Conservation (phyloP, 2,888 invertebrate species). For the Drosophila flavopinicola region DNA sequence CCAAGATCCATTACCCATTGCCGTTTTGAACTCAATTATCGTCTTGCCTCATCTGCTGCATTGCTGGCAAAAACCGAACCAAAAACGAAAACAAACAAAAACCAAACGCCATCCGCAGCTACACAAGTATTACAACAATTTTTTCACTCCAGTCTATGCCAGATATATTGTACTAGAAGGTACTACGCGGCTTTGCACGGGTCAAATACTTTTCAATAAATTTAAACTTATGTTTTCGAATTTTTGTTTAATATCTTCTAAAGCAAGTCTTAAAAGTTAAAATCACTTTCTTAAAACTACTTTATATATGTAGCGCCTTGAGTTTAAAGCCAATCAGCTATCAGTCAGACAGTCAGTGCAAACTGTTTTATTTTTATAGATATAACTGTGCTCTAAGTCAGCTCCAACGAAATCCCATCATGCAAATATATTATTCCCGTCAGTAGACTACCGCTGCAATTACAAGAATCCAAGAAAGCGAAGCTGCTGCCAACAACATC, state of each 20-base stretch:
- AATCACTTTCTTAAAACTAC: too few relatives aligned
- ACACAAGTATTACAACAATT: constrained; percentile 64
- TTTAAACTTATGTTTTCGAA: background rate
- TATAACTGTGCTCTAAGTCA: constrained; percentile 39
- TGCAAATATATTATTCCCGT: constrained; percentile 9
- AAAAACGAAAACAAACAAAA: constrained; percentile 23
- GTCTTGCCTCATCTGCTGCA: constrained; percentile 65
- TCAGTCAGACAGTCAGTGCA: background rate
- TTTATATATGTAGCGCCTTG: too few relatives aligned
- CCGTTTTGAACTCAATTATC: constrained; percentile 78
- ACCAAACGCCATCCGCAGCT: constrained; percentile 19
- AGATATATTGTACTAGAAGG: constrained; percentile 18
- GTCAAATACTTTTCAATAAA: too few relatives aligned
- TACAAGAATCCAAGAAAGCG: constrained; percentile 47
- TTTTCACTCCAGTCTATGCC: constrained; percentile 51
- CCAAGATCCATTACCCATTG: constrained; percentile 67
- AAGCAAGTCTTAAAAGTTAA: too few relatives aligned
- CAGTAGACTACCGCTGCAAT: constrained; percentile 25
- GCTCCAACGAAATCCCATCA: background rate
- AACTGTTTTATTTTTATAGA: background rate
- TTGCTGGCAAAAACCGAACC: constrained; percentile 27
- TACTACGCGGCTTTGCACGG: background rate
- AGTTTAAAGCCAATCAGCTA: background rate
- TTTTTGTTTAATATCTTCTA: too few relatives aligned
- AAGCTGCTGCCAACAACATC: constrained; percentile 18